Evolutionary conservation across 2,888 invertebrate genomes (phyloP).

Genomic region (Scrobipalpa costella): DNA sequence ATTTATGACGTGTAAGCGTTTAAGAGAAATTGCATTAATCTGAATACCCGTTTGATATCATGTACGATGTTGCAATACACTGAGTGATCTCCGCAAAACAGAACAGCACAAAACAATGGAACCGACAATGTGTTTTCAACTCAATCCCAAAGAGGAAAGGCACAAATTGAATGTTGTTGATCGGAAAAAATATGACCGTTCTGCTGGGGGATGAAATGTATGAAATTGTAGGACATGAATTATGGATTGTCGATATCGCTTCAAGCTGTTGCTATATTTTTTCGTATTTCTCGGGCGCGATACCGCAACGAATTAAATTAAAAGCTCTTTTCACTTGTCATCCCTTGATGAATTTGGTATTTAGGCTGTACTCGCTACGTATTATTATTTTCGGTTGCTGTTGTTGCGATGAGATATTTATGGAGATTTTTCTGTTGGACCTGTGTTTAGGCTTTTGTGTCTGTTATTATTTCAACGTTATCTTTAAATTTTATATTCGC

Average conservation of each 20-base stretch:
- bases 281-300: constrained; percentile 72
- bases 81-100: constrained; percentile 49
- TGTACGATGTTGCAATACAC: constrained; percentile 79
- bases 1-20: constrained; percentile 81
- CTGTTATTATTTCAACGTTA: background rate
- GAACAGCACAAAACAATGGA: constrained; percentile 49
- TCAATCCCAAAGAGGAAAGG: constrained; percentile 51
- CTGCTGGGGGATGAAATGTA: constrained; percentile 58
- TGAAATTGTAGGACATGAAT: constrained; percentile 81
- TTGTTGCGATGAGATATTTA: constrained; percentile 9
- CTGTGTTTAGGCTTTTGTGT: background rate
- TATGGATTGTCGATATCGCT: constrained; percentile 82
- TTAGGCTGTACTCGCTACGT: constrained; percentile 52
- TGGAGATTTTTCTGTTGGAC: constrained; percentile 5
- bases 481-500: background rate
- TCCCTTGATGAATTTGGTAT: constrained; percentile 78
- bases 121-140: constrained; percentile 45
- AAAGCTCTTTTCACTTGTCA: constrained; percentile 81
- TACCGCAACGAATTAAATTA: constrained; percentile 81
- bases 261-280: constrained; percentile 80
- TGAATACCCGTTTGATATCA: constrained; percentile 80
- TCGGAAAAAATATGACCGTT: constrained; percentile 50
- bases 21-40: constrained; percentile 82
- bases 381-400: constrained; percentile 47
- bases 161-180: constrained; percentile 49